A percentile compares a stretch with the other conserved stretches of the same genome.
These are phyloP conservation scores for Cephus runcator DNA, from an alignment of 2,888 invertebrate species.

Conservation along the genomic window DNA sequence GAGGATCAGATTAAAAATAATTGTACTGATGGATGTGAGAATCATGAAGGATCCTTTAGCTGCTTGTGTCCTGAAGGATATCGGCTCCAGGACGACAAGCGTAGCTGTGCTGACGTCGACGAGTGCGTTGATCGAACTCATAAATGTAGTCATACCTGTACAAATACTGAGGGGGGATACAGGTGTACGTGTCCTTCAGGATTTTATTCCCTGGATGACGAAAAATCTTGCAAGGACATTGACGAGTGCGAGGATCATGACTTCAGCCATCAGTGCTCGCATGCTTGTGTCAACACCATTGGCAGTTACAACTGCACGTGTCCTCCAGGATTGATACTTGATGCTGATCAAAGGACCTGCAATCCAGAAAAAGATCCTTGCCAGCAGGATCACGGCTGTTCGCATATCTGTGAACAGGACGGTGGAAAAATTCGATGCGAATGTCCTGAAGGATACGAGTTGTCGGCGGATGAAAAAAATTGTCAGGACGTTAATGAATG, in stretches of 20 bases:
- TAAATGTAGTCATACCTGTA: slow-evolving; percentile 39
- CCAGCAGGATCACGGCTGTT: slow-evolving; percentile 53
- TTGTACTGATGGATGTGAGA: slow-evolving; percentile 47
- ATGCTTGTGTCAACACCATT: slow-evolving; percentile 70
- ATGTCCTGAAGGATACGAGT: slow-evolving; percentile 67
- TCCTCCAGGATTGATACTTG: slow-evolving; percentile 64
- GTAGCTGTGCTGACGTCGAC: slow-evolving; percentile 43
- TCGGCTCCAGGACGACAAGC: slow-evolving; percentile 38
- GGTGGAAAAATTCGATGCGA: slow-evolving; percentile 64
- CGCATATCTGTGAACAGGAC: slow-evolving; percentile 55
- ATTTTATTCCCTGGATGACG: slow-evolving; percentile 59
- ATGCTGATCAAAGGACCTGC: slow-evolving; percentile 62
- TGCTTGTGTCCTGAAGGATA: slow-evolving; percentile 61
- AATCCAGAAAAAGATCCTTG: slow-evolving; percentile 51
- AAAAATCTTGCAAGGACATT: slow-evolving; percentile 51
- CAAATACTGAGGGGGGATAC: slow-evolving; percentile 35
- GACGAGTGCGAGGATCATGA: slow-evolving; percentile 28
- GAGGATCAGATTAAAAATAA: slow-evolving; percentile 28
- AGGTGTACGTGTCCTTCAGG: slow-evolving; percentile 66
- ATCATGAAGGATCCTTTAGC: slow-evolving; percentile 36
- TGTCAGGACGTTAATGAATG: slow-evolving; percentile 68
- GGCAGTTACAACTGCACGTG: slow-evolving; percentile 73
- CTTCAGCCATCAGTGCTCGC: slow-evolving; percentile 52
- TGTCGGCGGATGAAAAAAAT: slow-evolving; percentile 58
- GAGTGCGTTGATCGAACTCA: slow-evolving; percentile 28